Percentiles rank a stretch among this genome's conserved stretches.
phyloP scores from a whole-genome alignment of 2,113 vertebrate genomes.

The Platichthys stellatus region DNA sequence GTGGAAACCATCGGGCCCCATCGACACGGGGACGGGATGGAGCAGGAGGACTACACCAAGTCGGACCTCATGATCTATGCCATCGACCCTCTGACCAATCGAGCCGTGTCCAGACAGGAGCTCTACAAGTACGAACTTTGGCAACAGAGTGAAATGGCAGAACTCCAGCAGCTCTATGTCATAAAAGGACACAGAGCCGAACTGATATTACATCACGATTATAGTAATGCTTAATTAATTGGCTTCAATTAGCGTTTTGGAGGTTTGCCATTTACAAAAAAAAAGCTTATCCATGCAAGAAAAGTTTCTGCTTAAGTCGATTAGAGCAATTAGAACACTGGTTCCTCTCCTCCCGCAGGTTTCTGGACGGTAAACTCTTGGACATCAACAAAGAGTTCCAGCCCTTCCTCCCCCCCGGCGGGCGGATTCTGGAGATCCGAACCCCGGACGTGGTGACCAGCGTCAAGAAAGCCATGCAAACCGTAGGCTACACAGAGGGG shows the following conservation, averaged over 20 bases:
- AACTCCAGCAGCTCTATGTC: constrained; percentile 7
- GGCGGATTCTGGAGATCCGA: constrained; percentile 95
- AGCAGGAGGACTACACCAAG: constrained; percentile 94
- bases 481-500: constrained; percentile 94
- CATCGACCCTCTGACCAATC: constrained; percentile 95
- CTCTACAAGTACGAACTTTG: constrained; percentile 91
- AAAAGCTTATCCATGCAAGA: not conserved
- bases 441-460: constrained; percentile 91
- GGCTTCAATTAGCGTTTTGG: constrained; percentile 17
- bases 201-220: not conserved
- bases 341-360: constrained; percentile 78
- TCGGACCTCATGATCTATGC: constrained; percentile 96
- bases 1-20: constrained; percentile 95
- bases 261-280: constrained; percentile 10
- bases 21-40: constrained; percentile 88
- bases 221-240: not conserved
- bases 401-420: constrained; percentile 91
- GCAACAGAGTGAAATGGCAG: not conserved
- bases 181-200: not conserved
- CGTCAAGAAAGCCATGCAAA: constrained; percentile 93
- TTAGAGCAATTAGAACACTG: no score
- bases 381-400: constrained; percentile 98
- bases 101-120: constrained; percentile 93
- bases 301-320: not conserved
- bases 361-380: constrained; percentile 94